A percentile compares a stretch with the other conserved stretches of the same genome.
These are phyloP conservation scores for Alentia gelatinosa DNA, from an alignment of 2,888 invertebrate genomes.

Conservation along the genomic window DNA sequence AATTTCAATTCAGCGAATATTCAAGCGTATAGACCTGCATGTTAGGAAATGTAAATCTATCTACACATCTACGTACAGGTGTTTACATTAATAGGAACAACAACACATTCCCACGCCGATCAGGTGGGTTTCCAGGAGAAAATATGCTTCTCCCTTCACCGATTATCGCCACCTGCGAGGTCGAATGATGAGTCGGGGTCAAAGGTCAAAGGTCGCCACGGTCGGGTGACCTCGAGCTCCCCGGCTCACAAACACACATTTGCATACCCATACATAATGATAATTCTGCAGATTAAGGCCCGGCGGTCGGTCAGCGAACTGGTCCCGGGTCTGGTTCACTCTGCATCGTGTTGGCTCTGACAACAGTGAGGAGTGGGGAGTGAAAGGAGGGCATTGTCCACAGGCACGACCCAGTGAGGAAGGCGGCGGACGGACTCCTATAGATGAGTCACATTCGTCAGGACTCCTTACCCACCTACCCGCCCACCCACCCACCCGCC, in stretches of 20 bases:
- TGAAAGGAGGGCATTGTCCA: constrained; percentile 5
- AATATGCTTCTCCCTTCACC: too few relatives aligned
- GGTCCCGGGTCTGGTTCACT: too few relatives aligned
- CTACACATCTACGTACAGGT: too few relatives aligned
- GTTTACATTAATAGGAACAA: not conserved
- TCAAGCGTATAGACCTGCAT: too few relatives aligned
- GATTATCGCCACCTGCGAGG: not conserved
- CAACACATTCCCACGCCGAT: not conserved
- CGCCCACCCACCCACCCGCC: not conserved
- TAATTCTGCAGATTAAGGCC: constrained; percentile 9
- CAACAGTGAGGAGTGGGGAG: not conserved
- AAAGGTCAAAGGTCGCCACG: constrained; percentile 14
- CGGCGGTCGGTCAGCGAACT: not conserved
- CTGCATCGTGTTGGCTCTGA: not conserved
- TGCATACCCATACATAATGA: constrained; percentile 1
- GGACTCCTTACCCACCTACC: not conserved
- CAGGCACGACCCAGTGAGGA: not conserved
- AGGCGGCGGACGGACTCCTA: not conserved
- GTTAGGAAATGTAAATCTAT: too few relatives aligned
- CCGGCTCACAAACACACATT: not conserved
- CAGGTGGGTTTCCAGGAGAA: not conserved
- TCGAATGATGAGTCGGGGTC: not conserved
- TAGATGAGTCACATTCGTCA: not conserved
- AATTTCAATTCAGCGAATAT: too few relatives aligned
- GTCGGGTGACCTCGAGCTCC: not conserved